These are phyloP conservation scores for Procavia capensis DNA, from an alignment of 2,113 vertebrate genomes.

Conservation along the genomic window DNA sequence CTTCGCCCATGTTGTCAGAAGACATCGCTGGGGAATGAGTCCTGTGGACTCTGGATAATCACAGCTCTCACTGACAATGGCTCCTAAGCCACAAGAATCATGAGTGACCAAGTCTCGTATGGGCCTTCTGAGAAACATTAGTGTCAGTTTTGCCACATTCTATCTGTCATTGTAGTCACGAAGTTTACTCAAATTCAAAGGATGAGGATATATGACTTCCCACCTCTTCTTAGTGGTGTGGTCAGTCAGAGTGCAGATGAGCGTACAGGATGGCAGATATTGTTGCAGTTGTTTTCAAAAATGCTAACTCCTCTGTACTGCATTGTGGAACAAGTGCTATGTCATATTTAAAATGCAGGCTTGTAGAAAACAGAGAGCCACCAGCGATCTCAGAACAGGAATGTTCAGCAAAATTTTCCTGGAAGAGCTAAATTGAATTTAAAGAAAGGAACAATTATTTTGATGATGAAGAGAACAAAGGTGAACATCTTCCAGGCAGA, in stretches of 20 bases:
- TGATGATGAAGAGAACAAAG: not conserved
- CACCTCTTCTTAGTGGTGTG: not conserved
- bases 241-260: not conserved
- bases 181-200: not conserved
- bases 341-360: not conserved
- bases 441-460: not conserved
- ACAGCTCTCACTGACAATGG: not conserved
- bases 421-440: not conserved
- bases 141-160: not conserved
- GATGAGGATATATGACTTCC: too few relatives aligned
- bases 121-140: not conserved
- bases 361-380: not conserved
- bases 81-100: not conserved
- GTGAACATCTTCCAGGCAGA: not conserved
- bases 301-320: too few relatives aligned
- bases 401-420: not conserved
- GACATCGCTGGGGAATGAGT: too few relatives aligned
- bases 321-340: not conserved
- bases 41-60: not conserved
- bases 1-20: too few relatives aligned
- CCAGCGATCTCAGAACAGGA: not conserved
- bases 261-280: not conserved
- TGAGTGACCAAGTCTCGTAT: not conserved
- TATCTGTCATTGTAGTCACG: not conserved
- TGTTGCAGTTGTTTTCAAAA: not conserved